Percentiles rank a stretch among this genome's conserved stretches.
These are phyloP conservation scores for Ernsta delagoae DNA, from an alignment of 2,888 invertebrate species.

Conservation along the genomic window DNA sequence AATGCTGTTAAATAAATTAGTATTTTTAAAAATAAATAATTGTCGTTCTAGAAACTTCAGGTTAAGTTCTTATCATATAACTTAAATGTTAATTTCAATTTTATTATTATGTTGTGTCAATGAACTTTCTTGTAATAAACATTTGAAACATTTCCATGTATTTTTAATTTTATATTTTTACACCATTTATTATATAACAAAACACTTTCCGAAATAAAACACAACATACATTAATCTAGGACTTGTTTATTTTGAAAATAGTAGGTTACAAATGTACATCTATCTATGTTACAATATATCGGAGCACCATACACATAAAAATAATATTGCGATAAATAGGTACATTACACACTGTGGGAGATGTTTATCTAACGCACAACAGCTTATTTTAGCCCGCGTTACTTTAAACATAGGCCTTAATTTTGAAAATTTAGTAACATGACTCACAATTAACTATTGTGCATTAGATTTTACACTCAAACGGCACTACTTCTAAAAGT, in stretches of 20 bases:
- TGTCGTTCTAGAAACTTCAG: neutral
- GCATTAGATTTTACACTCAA: too few relatives aligned
- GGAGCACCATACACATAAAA: conserved; percentile 77
- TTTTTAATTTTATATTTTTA: too few relatives aligned
- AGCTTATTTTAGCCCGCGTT: neutral
- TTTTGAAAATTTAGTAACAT: too few relatives aligned
- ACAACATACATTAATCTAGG: conserved; percentile 48
- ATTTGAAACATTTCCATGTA: too few relatives aligned
- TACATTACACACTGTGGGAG: conserved; percentile 33
- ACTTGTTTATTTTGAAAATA: conserved; percentile 78
- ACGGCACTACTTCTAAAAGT: conserved; percentile 3
- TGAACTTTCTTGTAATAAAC: neutral
- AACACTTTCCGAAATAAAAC: neutral
- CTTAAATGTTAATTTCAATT: neutral
- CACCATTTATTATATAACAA: neutral
- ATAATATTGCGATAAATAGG: conserved; percentile 32
- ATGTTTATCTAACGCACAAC: neutral
- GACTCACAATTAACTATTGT: too few relatives aligned
- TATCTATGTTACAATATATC: conserved; percentile 68
- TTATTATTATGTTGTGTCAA: neutral
- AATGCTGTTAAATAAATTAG: neutral
- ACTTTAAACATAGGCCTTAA: neutral
- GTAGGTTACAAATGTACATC: conserved; percentile 75
- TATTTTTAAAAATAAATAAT: neutral
- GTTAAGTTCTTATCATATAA: neutral